Base-by-base conservation (phyloP, 2,888 invertebrate species). In the Polydrusus pterygomalis region DNA sequence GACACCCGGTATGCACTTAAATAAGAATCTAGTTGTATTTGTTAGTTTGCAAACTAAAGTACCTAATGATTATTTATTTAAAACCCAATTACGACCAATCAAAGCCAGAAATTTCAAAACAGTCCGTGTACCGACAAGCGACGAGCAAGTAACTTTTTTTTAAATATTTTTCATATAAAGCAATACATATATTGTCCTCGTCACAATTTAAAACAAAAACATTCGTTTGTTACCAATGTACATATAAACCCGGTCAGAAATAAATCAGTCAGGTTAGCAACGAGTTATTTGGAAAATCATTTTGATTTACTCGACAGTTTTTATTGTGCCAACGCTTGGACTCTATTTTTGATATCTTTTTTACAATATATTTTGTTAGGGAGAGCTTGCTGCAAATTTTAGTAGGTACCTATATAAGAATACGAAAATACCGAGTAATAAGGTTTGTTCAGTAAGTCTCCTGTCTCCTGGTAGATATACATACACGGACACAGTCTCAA, bases 261-360 rank as follows among this genome's bases (percentile, higher is more conserved):
- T 65, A 65, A 65, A 65, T 65, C 65, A 30, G 49, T 65, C 65
- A 65, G 49, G 65, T 49, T 49, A 34, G 49, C 49, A 25, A 30
- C 40, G 65, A 65, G 80, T 79, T 82, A 81, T 83, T 83, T 81
- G 79, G 82, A 81, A 83, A 83, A 82, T 82, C 77, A 70, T 73
- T 81, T 82, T 82, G 83, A 83, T 83, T 83, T 83, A 83, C 81
- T 73, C 81, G 65, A 25, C 76, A 80, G 80, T 80, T 83, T 83
- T 82, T 81, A 80, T 82, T 80, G 80, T 81, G 81, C 82, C 83
- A 83, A 83, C 83, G 82, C 81, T 78, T 78, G 77, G 82, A 81
- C 78, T 78, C 81, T 83, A 82, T 83, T 83, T 83, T 81, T 81
- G 81, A 79, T 80, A 79, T 75, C 63, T 78, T 79, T 80, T 34